Base-by-base conservation (phyloP, 2,113 vertebrate genomes). In the Eubucco bourcierii region DNA sequence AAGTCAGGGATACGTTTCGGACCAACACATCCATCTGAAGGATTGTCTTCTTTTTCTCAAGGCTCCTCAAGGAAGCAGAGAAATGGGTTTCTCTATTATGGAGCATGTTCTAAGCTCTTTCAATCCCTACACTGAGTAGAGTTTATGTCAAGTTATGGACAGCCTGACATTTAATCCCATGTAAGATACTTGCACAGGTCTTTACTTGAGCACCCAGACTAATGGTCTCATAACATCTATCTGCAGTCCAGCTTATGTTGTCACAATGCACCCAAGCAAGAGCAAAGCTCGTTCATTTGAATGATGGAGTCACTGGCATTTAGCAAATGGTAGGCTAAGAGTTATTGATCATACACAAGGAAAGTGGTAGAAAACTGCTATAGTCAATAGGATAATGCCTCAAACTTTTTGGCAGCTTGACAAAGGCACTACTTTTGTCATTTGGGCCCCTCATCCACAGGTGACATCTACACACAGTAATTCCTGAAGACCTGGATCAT, bases 161-260 rank as follows among this genome's bases (percentile, higher is more conserved):
- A 74, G 29, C 10, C 15, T 78, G 73, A 73, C 73, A 59, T 66
- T 73, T 47, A 94, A 44, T 77, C 64, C n/a, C 17, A 3, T 9
- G 4, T 4, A 15, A 58, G 31, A 24, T 23, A 76, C 39, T 50
- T 6, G 5, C 1, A 4, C 1, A 28, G 68, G 23, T 7, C 60
- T 66, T 58, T 33, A 66, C 15, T 31, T 0, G 1, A 60, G 72
- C 31, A 25, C 16, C 15, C 0, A 15, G 39, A 39, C 15, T 27
- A 8, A 12, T 0, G 12, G 37, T 27, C 33, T 59, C 25, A 0
- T 2, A 77, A 29, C 61, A 59, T 37, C 73, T 88, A 67, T 15
- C 56, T 64, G 27, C 53, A 73, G 56, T 2, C 80, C 53, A 61
- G 18, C 15, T 47, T 21, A 8, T 1, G 1, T 29, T 46, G 55